These are phyloP conservation scores for Catagonus wagneri DNA, from an alignment of 2,113 vertebrate species.

Conservation along the genomic window DNA sequence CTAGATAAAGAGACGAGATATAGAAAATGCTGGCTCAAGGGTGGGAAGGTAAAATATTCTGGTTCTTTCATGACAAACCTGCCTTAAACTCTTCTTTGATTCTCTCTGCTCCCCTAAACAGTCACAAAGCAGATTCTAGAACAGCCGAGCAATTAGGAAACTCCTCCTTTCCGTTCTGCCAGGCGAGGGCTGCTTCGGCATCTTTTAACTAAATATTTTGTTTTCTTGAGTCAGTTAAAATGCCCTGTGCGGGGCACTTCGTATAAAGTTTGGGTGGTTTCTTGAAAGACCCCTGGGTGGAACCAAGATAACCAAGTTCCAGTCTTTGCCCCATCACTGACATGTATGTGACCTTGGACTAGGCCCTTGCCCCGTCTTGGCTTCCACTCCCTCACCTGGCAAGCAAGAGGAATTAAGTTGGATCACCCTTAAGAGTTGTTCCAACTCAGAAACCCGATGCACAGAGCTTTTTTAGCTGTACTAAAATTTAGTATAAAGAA, in stretches of 20 bases:
- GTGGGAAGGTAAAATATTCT: constrained; percentile 31
- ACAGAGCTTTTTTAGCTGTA: constrained; percentile 36
- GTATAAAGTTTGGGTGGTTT: not conserved
- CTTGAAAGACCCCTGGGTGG: not conserved
- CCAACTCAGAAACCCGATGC: constrained; percentile 31
- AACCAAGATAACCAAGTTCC: not conserved
- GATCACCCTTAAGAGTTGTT: constrained; percentile 56
- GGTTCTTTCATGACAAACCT: not conserved
- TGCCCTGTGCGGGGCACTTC: not conserved
- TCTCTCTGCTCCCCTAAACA: not conserved
- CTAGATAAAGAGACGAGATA: not conserved
- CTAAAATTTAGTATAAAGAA: constrained; percentile 28
- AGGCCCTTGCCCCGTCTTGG: not conserved
- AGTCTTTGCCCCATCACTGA: not conserved
- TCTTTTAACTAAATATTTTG: constrained; percentile 15
- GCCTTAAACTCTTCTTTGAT: not conserved
- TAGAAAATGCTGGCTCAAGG: not conserved
- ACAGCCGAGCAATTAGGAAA: constrained; percentile 38
- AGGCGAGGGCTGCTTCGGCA: constrained; percentile 18
- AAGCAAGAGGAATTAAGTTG: constrained; percentile 42
- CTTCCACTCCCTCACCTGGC: constrained; percentile 40
- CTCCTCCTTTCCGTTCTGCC: not conserved
- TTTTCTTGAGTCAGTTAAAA: not conserved
- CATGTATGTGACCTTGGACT: not conserved
- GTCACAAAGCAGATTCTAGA: constrained; percentile 44